Conservation (phyloP, 2,888 invertebrate genomes). For the Mamestra brassicae region DNA sequence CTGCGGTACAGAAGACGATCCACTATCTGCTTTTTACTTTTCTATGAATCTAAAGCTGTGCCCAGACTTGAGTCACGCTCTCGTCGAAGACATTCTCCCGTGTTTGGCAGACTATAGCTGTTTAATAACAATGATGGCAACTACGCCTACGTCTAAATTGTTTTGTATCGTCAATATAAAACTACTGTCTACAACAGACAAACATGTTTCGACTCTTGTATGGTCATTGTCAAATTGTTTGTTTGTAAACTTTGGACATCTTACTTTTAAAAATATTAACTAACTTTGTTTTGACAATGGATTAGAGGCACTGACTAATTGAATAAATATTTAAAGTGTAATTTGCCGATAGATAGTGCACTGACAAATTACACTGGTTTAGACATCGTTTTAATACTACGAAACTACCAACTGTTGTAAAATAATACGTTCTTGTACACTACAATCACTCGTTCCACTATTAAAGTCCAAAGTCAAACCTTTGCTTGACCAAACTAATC, state of each 20-base stretch:
- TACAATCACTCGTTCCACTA: background rate
- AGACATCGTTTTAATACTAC: background rate
- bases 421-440: constrained; percentile 11
- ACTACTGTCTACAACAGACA: background rate
- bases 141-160: background rate
- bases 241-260: constrained; percentile 9
- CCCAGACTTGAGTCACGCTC: background rate
- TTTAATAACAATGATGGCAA: constrained; percentile 5
- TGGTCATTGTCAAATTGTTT: background rate
- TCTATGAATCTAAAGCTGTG: background rate
- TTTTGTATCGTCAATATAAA: constrained; percentile 1
- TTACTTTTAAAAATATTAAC: background rate
- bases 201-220: background rate
- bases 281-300: background rate
- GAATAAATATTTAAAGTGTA: background rate
- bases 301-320: background rate
- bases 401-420: background rate
- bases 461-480: constrained; percentile 35
- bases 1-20: background rate
- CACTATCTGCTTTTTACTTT: background rate
- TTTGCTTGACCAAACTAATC: background rate
- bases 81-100: background rate
- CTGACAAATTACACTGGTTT: background rate
- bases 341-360: background rate
- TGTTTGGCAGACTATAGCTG: background rate